Base-by-base conservation (phyloP, 2,888 invertebrate genomes). In the Lymantria dispar region DNA sequence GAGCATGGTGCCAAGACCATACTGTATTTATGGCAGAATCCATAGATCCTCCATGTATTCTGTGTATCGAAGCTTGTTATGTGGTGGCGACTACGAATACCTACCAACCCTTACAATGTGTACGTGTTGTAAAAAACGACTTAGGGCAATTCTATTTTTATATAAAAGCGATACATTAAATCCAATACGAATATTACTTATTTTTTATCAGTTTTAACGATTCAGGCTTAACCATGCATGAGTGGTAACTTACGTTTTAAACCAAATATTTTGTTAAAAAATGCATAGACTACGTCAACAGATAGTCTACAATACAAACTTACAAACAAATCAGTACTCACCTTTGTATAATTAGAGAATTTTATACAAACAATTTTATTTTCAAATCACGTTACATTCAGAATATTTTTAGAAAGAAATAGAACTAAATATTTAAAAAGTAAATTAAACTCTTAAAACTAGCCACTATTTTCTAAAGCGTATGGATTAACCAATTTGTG, bases 361-460 rank as follows among this genome's bases (percentile, higher is more conserved):
- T 39, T 39, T 36, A 29, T 11, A 15, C 14, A 41, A 33, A 42
- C 37, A 15, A n/a, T 37, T 42, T 10, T 46, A 36, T 45, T 22
- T 22, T 22, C 22, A 22, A 22, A 22, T 33, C 33, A 33, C 10
- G 9, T 33, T 10, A 2, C 9, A 45, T 45, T 41, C 30, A 45
- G 42, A 42, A 46, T 40, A 40, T 43, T 40, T 51, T 43, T 43
- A 50, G 12, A 39, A 44, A n/a, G n/a, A n/a, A 47, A 39, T 14
- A 11, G n/a, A 3, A 13, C n/a, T 39, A 11, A 33, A 29, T 42
- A 31, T 11, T 45, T 14, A 12, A 29, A 42, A 38, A 46, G 31
- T 13, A 30, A 43, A 42, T 14, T 46, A 42, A 15, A 22, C 31
- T 13, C 30, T 50, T n/a, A 15, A 39, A 33, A 39, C 10, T 50